phyloP scores from a whole-genome alignment of 2,113 vertebrate species.

The Microtus richardsoni region DNA sequence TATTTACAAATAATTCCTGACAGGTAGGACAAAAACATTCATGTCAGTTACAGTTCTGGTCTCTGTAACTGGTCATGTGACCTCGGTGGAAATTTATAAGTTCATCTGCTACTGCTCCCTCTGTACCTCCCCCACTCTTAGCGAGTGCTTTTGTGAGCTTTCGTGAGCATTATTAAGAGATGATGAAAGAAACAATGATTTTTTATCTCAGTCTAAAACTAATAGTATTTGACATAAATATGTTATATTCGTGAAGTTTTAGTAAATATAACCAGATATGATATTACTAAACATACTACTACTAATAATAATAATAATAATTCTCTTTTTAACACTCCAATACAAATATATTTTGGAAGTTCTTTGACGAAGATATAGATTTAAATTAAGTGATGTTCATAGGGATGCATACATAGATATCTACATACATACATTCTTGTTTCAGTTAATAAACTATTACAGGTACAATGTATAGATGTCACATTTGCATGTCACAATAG shows the following conservation, averaged over 20 bases:
- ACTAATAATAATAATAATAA: background rate
- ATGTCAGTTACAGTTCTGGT: background rate
- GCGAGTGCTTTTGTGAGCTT: background rate
- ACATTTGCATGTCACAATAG: background rate
- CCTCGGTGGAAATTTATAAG: background rate
- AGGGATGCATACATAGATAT: background rate
- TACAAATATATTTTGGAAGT: background rate
- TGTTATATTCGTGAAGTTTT: background rate
- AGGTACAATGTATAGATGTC: background rate
- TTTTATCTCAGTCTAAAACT: background rate
- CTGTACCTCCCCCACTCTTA: background rate
- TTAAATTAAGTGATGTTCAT: background rate
- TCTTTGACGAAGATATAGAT: background rate
- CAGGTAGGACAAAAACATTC: background rate
- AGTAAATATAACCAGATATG: background rate
- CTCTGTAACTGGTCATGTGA: background rate
- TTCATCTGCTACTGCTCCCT: background rate
- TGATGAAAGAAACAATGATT: background rate
- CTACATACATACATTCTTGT: background rate
- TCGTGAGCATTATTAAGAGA: background rate
- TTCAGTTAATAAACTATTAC: constrained; percentile 10
- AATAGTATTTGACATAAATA: background rate
- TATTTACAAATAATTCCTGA: background rate
- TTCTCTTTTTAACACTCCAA: background rate
- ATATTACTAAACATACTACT: background rate